Conservation (phyloP, 2,888 invertebrate genomes). For the Lepetodrilus schrolli region DNA sequence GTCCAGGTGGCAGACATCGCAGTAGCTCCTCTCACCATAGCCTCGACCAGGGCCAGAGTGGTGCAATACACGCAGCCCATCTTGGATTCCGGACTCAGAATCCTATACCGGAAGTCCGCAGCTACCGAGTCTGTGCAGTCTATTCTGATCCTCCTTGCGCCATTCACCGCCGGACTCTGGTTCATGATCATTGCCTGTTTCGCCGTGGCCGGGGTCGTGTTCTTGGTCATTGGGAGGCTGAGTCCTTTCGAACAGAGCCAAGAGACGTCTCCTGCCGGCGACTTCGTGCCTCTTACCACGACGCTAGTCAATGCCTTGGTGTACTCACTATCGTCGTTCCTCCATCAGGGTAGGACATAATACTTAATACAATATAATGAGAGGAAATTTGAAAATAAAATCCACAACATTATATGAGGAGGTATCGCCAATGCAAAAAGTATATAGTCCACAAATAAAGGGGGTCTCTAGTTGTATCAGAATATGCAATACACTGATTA, state of each 20-base stretch:
- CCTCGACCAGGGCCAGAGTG: constrained; percentile 32
- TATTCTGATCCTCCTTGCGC: constrained; percentile 29
- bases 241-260: constrained; percentile 48
- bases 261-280: constrained; percentile 41
- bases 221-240: constrained; percentile 45
- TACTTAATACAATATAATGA: too few relatives aligned
- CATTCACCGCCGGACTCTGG: constrained; percentile 43
- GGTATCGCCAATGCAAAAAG: too few relatives aligned
- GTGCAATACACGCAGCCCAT: constrained; percentile 47
- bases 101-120: constrained; percentile 41
- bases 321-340: constrained; percentile 43
- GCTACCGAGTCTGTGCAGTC: neutral
- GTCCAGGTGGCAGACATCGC: constrained; percentile 47
- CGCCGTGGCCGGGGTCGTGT: constrained; percentile 31
- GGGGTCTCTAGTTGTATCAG: too few relatives aligned
- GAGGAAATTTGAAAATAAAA: too few relatives aligned
- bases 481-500: too few relatives aligned
- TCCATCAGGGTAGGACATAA: constrained; percentile 52
- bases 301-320: constrained; percentile 44
- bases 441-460: too few relatives aligned
- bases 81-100: constrained; percentile 40
- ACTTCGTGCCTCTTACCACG: constrained; percentile 42
- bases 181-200: constrained; percentile 40
- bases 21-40: constrained; percentile 44
- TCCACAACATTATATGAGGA: too few relatives aligned